These are phyloP conservation scores for Reticulitermes lucifugus DNA, from an alignment of 2,888 invertebrate species.

Conservation along the genomic window DNA sequence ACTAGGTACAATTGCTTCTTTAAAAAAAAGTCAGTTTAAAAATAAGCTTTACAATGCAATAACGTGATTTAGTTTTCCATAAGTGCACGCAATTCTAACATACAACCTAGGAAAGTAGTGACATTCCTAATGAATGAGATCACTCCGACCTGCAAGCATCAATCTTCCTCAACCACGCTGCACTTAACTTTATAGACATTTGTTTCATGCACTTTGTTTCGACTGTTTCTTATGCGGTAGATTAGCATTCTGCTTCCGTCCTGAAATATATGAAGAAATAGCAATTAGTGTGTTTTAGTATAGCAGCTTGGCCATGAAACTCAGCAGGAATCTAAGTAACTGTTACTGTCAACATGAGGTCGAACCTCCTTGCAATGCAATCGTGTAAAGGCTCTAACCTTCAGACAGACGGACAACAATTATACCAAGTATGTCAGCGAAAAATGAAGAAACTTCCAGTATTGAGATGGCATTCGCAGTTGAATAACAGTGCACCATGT, in stretches of 20 bases:
- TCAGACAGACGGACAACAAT: background rate
- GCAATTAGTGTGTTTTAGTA: background rate
- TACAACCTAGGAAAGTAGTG: background rate
- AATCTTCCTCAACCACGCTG: background rate
- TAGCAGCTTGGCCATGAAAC: background rate
- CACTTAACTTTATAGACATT: background rate
- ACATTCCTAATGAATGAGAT: background rate
- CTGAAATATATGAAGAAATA: background rate
- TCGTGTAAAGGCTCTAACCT: background rate
- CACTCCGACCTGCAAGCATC: background rate
- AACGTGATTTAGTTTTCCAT: too few relatives aligned
- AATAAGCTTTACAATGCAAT: too few relatives aligned
- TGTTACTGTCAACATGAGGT: background rate
- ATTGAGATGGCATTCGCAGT: background rate
- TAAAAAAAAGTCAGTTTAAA: too few relatives aligned
- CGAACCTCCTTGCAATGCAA: background rate
- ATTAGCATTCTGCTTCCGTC: background rate
- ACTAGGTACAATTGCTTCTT: too few relatives aligned
- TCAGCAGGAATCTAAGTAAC: background rate
- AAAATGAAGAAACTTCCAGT: background rate
- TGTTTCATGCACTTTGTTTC: background rate
- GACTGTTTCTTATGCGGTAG: background rate
- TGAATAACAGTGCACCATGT: background rate
- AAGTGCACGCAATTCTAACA: background rate
- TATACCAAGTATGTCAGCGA: background rate